These are phyloP conservation scores for Spheniscus humboldti DNA, from an alignment of 2,797 vertebrate species.

Conservation along the genomic window DNA sequence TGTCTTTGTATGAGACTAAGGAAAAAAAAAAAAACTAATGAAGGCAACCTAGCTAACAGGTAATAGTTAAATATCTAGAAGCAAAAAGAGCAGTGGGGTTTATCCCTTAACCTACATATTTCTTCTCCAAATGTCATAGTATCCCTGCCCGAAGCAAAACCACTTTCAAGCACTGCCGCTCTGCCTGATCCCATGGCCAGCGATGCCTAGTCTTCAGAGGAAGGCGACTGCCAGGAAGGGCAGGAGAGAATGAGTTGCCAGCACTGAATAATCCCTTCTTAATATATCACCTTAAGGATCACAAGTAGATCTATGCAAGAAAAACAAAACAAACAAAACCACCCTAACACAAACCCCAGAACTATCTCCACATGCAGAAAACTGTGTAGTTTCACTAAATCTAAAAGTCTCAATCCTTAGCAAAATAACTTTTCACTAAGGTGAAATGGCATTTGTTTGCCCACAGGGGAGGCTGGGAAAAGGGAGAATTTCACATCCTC, in stretches of 20 bases:
- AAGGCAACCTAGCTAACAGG: not conserved
- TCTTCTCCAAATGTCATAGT: not conserved
- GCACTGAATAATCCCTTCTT: not conserved
- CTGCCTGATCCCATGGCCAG: not conserved
- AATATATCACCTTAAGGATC: not conserved
- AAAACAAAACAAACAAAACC: not conserved
- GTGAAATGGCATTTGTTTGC: not conserved
- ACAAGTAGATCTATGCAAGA: not conserved
- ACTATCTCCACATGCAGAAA: not conserved
- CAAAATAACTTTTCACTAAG: not conserved
- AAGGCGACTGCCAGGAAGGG: not conserved
- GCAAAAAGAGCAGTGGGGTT: not conserved
- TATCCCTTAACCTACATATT: not conserved
- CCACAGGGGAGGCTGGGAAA: not conserved
- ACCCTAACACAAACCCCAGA: not conserved
- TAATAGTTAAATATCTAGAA: not conserved
- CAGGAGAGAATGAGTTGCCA: not conserved
- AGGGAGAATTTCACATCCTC: not conserved
- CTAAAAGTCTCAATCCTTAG: not conserved
- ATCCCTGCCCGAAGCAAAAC: not conserved
- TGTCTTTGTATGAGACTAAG: fast-evolving
- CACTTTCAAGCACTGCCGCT: not conserved
- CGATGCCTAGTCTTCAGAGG: not conserved
- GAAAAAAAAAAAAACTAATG: not conserved
- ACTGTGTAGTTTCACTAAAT: not conserved